These are phyloP conservation scores for Drosophila pachea DNA, from an alignment of 1,140 invertebrate genomes.

Conservation along the genomic window DNA sequence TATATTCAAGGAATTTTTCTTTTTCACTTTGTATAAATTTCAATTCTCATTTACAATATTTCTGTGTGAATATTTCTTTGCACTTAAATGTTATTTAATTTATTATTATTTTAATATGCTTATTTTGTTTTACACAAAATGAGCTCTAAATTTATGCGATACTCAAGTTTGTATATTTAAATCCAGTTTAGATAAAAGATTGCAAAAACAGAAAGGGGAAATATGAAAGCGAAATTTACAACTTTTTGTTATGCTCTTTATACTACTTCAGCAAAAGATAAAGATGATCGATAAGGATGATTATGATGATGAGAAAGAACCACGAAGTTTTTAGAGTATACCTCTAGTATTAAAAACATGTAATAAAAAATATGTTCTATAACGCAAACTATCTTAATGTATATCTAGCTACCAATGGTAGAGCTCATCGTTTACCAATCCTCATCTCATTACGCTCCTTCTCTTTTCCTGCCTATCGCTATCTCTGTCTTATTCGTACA, in stretches of 20 bases:
- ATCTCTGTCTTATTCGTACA: background rate
- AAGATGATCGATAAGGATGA: background rate
- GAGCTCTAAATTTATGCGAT: constrained; percentile 9
- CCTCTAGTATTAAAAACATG: constrained; percentile 41
- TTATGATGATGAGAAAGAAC: constrained; percentile 24
- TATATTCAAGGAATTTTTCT: constrained; percentile 5
- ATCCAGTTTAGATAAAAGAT: constrained; percentile 14
- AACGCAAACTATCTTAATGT: constrained; percentile 19
- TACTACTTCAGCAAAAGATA: constrained; percentile 13
- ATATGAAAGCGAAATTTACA: constrained; percentile 15
- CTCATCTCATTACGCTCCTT: background rate
- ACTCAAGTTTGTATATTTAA: constrained; percentile 19
- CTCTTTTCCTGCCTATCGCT: background rate
- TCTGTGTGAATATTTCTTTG: constrained; percentile 8
- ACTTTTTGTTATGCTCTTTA: constrained; percentile 35
- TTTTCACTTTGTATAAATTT: constrained; percentile 10
- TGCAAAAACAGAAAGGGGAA: background rate
- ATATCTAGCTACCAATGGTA: constrained; percentile 13
- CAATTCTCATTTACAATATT: constrained; percentile 23
- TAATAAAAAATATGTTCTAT: constrained; percentile 37
- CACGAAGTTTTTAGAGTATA: constrained; percentile 19
- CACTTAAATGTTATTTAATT: constrained; percentile 37
- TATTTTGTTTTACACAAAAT: constrained; percentile 27
- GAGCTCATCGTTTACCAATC: background rate
- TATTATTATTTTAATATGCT: constrained; percentile 27